A percentile compares a stretch with the other conserved stretches of the same genome.
Evolutionary conservation across 2,797 vertebrate species (phyloP).

Genomic region (Chromobotia macracanthus): DNA sequence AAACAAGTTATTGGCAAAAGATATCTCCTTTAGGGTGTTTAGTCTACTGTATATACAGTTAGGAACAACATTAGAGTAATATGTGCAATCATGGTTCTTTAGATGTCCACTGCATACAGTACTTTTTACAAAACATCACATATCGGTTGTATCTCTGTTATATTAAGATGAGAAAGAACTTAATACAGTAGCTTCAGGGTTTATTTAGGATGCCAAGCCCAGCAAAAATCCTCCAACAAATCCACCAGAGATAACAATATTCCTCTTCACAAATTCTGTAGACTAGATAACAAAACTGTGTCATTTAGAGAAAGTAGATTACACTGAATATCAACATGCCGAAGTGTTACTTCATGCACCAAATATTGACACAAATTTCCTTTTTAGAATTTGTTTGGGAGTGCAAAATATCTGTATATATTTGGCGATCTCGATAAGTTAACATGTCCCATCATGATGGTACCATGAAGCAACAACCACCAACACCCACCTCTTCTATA

Average conservation of each 20-base stretch:
- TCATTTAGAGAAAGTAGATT: neutral
- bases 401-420: too few relatives aligned
- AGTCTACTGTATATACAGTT: constrained; percentile 1
- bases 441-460: too few relatives aligned
- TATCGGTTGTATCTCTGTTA: neutral
- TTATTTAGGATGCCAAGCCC: constrained; percentile 88
- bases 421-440: too few relatives aligned
- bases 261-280: constrained; percentile 94
- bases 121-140: constrained; percentile 10
- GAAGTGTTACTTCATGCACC: neutral
- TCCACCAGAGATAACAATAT: constrained; percentile 93
- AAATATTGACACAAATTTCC: neutral
- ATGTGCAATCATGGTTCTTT: neutral
- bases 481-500: constrained; percentile 87
- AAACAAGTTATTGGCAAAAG: neutral
- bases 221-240: constrained; percentile 97
- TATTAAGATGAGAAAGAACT: constrained; percentile 10
- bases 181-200: constrained; percentile 37
- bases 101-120: constrained; percentile 35
- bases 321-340: neutral
- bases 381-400: neutral
- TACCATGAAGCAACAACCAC: constrained; percentile 68
- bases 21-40: neutral
- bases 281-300: constrained; percentile 76
- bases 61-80: constrained; percentile 10